phyloP scores from a whole-genome alignment of 2,888 invertebrate genomes.

The Thysanoteuthis rhombus region DNA sequence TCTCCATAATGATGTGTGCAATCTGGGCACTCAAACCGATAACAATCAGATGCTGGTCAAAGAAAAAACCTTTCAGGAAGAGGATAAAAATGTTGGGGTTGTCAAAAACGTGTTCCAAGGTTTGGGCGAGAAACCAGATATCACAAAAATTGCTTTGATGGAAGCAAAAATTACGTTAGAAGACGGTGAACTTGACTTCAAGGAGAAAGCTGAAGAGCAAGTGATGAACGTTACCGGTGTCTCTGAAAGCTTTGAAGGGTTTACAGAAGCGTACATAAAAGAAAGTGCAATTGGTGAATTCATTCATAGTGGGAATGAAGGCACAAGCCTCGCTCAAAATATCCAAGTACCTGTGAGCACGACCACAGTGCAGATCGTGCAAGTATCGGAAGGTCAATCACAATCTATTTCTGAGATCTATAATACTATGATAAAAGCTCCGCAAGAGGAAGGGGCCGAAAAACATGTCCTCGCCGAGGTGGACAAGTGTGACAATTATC shows the following conservation, averaged over 20 bases:
- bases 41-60: neutral
- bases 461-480: neutral
- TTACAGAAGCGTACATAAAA: neutral
- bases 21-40: neutral
- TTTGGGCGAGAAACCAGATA: neutral
- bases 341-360: neutral
- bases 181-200: neutral
- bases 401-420: conserved; percentile 15
- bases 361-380: neutral
- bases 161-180: conserved; percentile 12
- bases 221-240: neutral
- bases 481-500: neutral
- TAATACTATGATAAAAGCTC: neutral
- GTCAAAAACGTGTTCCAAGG: neutral
- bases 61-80: neutral
- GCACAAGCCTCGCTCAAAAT: neutral
- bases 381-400: neutral
- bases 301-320: neutral
- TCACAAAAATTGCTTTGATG: conserved; percentile 19
- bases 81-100: neutral
- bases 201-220: neutral
- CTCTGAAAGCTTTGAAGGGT: neutral
- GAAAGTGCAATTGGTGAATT: neutral
- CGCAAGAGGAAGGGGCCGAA: neutral
- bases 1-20: neutral